Evolutionary conservation across 1,140 invertebrate genomes (phyloP), one percentile per base, ranked within the genome.

Genomic region (Drosophila yakuba): DNA sequence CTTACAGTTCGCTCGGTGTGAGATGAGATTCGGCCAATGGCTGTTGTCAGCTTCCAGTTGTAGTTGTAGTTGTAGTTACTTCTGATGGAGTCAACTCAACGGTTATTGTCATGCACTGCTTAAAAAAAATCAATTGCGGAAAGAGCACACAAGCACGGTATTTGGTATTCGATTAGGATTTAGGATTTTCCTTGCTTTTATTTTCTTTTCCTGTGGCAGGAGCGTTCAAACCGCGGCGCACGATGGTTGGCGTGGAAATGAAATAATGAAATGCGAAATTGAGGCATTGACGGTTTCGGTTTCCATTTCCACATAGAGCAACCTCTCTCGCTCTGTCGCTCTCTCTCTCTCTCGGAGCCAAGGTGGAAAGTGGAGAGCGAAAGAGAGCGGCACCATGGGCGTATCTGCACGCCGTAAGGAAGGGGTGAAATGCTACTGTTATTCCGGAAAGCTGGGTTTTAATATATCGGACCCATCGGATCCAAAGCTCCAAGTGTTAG

Each of bases 71-170:
- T 20, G 20, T 48, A n/a, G 58, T 38, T 68, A 15, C n/a, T 56
- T 25, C 8, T 8, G 32, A 10, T 32, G 32, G 32, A 32, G 48
- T 43, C 54, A 35, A 48, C 58, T 43, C 50, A 43, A 54, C 62
- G 38, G 62, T 67, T 85, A 78, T 51, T 48, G 44, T 55, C 67
- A 63, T 35, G 41, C 47, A 83, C 74, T 81, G 61, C 54, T 63
- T 82, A 82, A 84, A 83, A 78, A 89, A 85, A 85, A 80, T 83
- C 72, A 80, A 83, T 83, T 79, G 60, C 67, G 64, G 78, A 78
- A 80, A 51, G 67, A 69, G 72, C 83, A 83, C 74, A 69, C 74
- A 61, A 67, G 63, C 78, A 86, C 81, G 82, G 85, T 35, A 56
- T 59, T 74, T 38, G n/a, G 15, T 7, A 15, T 47, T 50, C n/a